Evolutionary conservation across 2,797 vertebrate genomes (phyloP).

Genomic region (Phoebastria nigripes): DNA sequence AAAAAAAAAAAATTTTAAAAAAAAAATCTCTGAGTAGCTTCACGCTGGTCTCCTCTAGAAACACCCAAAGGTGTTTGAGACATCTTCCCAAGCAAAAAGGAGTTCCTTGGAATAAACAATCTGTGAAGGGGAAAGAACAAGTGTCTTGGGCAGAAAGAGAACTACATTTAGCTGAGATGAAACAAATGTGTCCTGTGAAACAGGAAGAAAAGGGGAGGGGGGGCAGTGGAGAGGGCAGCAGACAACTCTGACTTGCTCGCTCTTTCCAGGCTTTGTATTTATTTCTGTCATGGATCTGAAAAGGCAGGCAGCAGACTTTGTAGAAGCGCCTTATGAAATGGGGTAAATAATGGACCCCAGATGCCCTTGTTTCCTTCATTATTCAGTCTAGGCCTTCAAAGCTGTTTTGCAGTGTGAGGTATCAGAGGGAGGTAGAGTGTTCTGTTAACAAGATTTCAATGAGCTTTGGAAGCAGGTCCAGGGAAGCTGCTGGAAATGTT

Average conservation of each 20-base stretch:
- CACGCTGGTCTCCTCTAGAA: background rate
- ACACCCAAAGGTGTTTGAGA: background rate
- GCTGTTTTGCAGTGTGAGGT: constrained; percentile 51
- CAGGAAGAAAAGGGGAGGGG: constrained; percentile 39
- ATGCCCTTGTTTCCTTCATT: constrained; percentile 64
- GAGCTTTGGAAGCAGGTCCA: constrained; percentile 61
- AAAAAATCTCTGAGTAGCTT: background rate
- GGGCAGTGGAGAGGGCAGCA: constrained; percentile 29
- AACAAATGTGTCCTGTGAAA: constrained; percentile 45
- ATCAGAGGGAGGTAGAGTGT: constrained; percentile 58
- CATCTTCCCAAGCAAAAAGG: background rate
- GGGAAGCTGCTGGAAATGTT: constrained; percentile 59
- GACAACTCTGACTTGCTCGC: constrained; percentile 36
- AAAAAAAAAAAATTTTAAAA: background rate
- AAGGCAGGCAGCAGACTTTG: constrained; percentile 60
- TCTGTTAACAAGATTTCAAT: constrained; percentile 64
- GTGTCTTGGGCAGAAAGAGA: constrained; percentile 6
- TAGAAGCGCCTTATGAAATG: constrained; percentile 57
- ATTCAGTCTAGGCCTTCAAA: constrained; percentile 61
- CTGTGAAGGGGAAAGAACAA: background rate
- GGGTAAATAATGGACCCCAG: constrained; percentile 62
- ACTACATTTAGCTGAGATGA: constrained; percentile 10
- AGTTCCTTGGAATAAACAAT: background rate
- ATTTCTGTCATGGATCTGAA: constrained; percentile 66
- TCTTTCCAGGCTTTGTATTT: constrained; percentile 63